These are phyloP conservation scores for Arothron firmamentum DNA, from an alignment of 2,113 vertebrate species.

Conservation along the genomic window DNA sequence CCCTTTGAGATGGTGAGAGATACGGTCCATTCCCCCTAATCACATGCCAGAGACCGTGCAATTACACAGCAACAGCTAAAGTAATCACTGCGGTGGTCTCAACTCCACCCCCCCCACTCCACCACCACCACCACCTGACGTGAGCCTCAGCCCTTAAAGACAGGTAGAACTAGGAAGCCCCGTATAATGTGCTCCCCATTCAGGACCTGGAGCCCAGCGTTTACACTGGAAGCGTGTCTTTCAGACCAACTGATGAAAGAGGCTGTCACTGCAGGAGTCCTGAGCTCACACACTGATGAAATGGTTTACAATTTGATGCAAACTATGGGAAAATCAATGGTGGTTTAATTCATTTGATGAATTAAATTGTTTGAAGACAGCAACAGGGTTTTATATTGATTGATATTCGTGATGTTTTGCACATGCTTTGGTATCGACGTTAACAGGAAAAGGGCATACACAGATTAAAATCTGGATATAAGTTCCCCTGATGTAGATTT, in stretches of 20 bases:
- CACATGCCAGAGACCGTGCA: constrained; percentile 68
- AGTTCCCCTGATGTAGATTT: too few species aligned
- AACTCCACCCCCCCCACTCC: constrained; percentile 2
- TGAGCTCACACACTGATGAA: constrained; percentile 1
- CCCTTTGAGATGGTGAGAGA: constrained; percentile 69
- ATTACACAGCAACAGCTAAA: constrained; percentile 69
- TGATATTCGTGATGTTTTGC: too few species aligned
- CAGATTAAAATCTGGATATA: too few species aligned
- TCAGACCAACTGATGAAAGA: constrained; percentile 27
- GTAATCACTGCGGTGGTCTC: constrained; percentile 63
- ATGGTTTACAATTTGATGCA: neutral
- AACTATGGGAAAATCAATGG: neutral
- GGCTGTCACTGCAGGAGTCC: constrained; percentile 1
- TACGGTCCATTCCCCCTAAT: constrained; percentile 68
- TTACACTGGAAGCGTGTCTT: constrained; percentile 20
- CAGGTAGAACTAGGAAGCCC: constrained; percentile 28
- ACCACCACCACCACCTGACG: constrained; percentile 26
- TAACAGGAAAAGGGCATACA: too few species aligned
- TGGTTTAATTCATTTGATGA: neutral
- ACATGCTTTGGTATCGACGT: too few species aligned
- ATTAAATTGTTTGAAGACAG: too few species aligned
- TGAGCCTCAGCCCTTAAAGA: constrained; percentile 30
- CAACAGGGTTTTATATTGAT: too few species aligned
- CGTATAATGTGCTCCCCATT: constrained; percentile 33
- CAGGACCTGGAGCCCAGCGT: constrained; percentile 15